A percentile compares a stretch with the other conserved stretches of the same genome.
phyloP scores from a whole-genome alignment of 2,888 invertebrate species.

The Hyppa rectilinea region DNA sequence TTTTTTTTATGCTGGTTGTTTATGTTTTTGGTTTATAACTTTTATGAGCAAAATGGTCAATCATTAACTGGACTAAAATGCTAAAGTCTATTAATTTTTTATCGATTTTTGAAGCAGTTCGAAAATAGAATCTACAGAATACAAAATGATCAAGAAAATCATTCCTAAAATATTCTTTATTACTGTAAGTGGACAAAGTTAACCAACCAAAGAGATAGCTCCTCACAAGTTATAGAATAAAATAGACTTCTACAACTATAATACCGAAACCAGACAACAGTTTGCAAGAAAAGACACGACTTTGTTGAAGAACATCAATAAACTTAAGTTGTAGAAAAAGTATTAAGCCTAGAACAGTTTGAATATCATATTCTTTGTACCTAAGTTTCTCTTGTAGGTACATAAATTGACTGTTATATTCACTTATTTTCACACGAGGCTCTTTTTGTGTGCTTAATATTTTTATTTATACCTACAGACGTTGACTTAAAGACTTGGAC shows the following conservation, averaged over 20 bases:
- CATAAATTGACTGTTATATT: slow-evolving; percentile 7
- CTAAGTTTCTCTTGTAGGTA: slow-evolving; percentile 2
- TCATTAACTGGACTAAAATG: too few relatives aligned
- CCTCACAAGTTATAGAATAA: not conserved
- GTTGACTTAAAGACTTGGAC: not conserved
- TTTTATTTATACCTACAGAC: too few relatives aligned
- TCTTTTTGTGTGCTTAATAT: not conserved
- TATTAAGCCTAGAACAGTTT: slow-evolving; percentile 25
- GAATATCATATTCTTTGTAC: slow-evolving; percentile 25
- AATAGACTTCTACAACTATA: slow-evolving; percentile 1
- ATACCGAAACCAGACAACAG: slow-evolving; percentile 12
- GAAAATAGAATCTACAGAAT: too few relatives aligned
- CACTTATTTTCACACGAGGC: not conserved
- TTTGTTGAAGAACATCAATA: slow-evolving; percentile 24
- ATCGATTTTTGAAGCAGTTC: too few relatives aligned
- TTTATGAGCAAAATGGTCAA: too few relatives aligned
- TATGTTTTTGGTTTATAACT: slow-evolving; percentile 19
- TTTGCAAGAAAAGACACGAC: slow-evolving; percentile 11
- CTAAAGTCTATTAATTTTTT: too few relatives aligned
- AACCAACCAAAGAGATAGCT: not conserved
- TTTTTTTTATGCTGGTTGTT: slow-evolving; percentile 24
- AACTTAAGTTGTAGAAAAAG: slow-evolving; percentile 23
- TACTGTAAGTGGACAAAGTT: not conserved
- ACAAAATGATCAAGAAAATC: slow-evolving; percentile 1
- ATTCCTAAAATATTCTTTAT: not conserved